Evolutionary conservation across 2,113 vertebrate genomes (phyloP).

Genomic region (Tragulus kanchil): DNA sequence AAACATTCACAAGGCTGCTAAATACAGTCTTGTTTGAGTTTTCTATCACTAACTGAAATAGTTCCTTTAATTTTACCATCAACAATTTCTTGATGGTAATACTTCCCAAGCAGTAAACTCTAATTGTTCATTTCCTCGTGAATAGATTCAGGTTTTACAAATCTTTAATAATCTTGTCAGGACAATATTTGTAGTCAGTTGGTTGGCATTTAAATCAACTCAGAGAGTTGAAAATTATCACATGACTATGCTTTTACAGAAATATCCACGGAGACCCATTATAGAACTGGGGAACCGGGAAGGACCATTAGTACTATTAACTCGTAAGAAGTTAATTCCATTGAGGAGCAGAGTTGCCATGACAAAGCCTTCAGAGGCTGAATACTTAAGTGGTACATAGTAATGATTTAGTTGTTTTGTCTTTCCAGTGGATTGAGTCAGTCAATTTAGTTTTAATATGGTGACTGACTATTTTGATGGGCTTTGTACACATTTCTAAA

Average conservation of each 20-base stretch:
- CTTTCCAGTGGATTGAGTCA: slow-evolving; percentile 13
- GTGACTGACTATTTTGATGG: not conserved
- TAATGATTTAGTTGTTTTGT: not conserved
- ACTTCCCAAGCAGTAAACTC: not conserved
- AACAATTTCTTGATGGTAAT: not conserved
- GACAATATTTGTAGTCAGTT: not conserved
- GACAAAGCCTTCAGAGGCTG: not conserved
- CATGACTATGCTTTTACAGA: not conserved
- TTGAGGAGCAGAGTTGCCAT: not conserved
- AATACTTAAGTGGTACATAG: not conserved
- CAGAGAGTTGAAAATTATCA: not conserved
- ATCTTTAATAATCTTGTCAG: not conserved
- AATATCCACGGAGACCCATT: not conserved
- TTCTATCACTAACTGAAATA: slow-evolving; percentile 23
- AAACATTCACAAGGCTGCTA: slow-evolving; percentile 9
- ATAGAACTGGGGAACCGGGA: too few relatives aligned
- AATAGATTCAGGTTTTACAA: slow-evolving; percentile 32
- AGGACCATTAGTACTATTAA: not conserved
- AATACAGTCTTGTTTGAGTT: not conserved
- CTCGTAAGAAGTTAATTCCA: not conserved
- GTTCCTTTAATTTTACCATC: not conserved
- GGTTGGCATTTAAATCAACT: slow-evolving; percentile 23
- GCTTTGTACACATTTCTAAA: not conserved
- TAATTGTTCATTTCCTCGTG: slow-evolving; percentile 7
- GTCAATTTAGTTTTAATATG: not conserved